Percentiles rank a stretch among this genome's conserved stretches.
phyloP scores from a whole-genome alignment of 1,140 invertebrate genomes.

The Bathynomus jamesi region DNA sequence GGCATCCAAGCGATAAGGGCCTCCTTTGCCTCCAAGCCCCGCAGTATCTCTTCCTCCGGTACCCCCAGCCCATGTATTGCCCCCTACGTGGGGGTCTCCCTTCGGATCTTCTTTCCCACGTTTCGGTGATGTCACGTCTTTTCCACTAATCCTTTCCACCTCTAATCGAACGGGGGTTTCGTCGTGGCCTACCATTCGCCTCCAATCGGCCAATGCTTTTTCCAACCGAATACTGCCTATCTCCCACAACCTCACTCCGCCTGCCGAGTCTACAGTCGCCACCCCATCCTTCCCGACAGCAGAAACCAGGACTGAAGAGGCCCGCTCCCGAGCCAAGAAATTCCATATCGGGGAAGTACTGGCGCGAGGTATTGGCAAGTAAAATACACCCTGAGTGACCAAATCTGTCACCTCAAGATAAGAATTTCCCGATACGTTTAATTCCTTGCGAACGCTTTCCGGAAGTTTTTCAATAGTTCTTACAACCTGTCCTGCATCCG shows the following conservation, averaged over 20 bases:
- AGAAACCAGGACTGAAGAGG: slow-evolving; percentile 41
- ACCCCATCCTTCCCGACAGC: slow-evolving; percentile 47
- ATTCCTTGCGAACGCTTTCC: slow-evolving; percentile 13
- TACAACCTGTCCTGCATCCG: slow-evolving; percentile 44
- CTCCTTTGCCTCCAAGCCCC: slow-evolving; percentile 86
- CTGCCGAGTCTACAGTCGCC: slow-evolving; percentile 53
- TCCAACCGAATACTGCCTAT: slow-evolving; percentile 47
- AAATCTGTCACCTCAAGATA: slow-evolving; percentile 55
- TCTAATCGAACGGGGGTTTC: slow-evolving; percentile 56
- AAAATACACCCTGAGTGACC: slow-evolving; percentile 49
- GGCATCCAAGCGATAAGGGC: slow-evolving; percentile 81
- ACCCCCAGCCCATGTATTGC: slow-evolving; percentile 93
- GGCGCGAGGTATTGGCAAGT: slow-evolving; percentile 49
- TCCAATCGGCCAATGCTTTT: slow-evolving; percentile 48
- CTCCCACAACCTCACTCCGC: slow-evolving; percentile 56
- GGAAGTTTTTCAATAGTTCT: slow-evolving; percentile 18
- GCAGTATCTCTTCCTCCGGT: slow-evolving; percentile 81
- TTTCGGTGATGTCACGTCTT: slow-evolving; percentile 71
- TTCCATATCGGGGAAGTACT: background rate
- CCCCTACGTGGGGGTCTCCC: slow-evolving; percentile 85
- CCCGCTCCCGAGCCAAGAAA: slow-evolving; percentile 2
- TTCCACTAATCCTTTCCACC: slow-evolving; percentile 60
- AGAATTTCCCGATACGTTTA: slow-evolving; percentile 20
- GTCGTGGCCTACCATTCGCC: slow-evolving; percentile 46
- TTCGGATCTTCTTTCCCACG: slow-evolving; percentile 85